Percentiles rank a stretch among this genome's conserved stretches.
Conservation (phyloP, 2,888 invertebrate genomes). For the Hypercompe scribonia region DNA sequence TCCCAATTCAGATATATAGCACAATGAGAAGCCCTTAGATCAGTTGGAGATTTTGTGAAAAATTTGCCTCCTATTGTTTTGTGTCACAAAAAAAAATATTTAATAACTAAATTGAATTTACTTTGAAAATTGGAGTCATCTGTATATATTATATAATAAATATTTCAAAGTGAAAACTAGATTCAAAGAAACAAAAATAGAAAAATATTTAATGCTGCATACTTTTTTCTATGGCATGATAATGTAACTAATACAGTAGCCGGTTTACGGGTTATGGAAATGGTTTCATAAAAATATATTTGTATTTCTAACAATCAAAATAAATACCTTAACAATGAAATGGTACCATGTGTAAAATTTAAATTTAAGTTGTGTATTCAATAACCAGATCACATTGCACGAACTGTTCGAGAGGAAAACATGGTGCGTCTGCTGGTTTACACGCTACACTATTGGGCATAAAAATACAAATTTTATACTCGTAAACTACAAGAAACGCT, state of each 20-base stretch:
- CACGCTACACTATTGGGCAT: conserved; percentile 13
- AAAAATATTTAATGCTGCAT: too few relatives aligned
- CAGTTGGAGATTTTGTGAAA: neutral
- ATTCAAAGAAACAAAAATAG: too few relatives aligned
- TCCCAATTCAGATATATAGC: neutral
- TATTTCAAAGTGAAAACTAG: too few relatives aligned
- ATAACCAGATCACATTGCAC: neutral
- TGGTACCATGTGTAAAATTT: neutral
- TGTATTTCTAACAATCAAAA: neutral
- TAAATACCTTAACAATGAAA: neutral
- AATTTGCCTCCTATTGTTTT: too few relatives aligned
- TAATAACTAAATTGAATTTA: too few relatives aligned
- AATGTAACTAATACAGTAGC: neutral
- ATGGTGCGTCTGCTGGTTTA: conserved; percentile 15
- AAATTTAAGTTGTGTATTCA: neutral
- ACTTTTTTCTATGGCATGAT: neutral
- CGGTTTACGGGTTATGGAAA: neutral
- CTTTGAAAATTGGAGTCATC: too few relatives aligned
- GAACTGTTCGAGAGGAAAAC: conserved; percentile 9
- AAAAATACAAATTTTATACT: neutral
- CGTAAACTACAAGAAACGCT: neutral
- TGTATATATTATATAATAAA: too few relatives aligned
- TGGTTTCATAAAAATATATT: neutral
- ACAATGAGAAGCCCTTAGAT: neutral
- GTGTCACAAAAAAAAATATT: too few relatives aligned